A percentile compares a stretch with the other conserved stretches of the same genome.
Evolutionary conservation across 2,113 vertebrate genomes (phyloP).

Genomic region (Paradoxurus hermaphroditus): DNA sequence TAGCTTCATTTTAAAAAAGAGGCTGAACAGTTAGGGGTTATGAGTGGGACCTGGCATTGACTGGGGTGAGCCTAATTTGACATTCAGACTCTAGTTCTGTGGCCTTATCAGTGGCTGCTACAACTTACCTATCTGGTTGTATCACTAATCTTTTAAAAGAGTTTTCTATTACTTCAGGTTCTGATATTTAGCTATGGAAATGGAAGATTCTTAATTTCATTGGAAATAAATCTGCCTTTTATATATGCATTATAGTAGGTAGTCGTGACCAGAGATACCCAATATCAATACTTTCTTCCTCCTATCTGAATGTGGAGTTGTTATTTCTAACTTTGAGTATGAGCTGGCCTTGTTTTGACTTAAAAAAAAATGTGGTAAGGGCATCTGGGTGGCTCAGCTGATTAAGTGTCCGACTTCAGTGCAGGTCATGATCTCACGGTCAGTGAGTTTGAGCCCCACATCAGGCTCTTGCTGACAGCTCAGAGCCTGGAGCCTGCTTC

Average conservation of each 20-base stretch:
- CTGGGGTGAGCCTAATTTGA: neutral
- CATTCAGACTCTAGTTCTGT: neutral
- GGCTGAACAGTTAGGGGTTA: neutral
- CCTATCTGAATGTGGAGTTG: neutral
- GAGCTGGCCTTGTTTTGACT: neutral
- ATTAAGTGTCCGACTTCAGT: too few relatives aligned
- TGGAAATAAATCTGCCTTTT: neutral
- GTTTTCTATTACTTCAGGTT: neutral
- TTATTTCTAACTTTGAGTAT: neutral
- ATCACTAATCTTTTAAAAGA: neutral
- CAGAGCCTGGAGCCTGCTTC: too few relatives aligned
- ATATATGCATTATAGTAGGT: neutral
- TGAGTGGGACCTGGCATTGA: neutral
- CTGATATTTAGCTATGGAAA: neutral
- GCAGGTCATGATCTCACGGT: too few relatives aligned
- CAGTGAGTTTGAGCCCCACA: too few relatives aligned
- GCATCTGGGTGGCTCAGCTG: too few relatives aligned
- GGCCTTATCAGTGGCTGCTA: neutral
- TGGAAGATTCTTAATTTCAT: neutral
- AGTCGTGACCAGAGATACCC: neutral
- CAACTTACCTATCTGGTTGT: neutral
- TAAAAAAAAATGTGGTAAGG: too few relatives aligned
- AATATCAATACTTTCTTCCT: neutral
- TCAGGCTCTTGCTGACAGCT: too few relatives aligned
- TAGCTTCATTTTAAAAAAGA: neutral